Evolutionary conservation across 2,797 vertebrate genomes (phyloP), one percentile per base, ranked within the genome.

Genomic region (Arremon brunneinucha): DNA sequence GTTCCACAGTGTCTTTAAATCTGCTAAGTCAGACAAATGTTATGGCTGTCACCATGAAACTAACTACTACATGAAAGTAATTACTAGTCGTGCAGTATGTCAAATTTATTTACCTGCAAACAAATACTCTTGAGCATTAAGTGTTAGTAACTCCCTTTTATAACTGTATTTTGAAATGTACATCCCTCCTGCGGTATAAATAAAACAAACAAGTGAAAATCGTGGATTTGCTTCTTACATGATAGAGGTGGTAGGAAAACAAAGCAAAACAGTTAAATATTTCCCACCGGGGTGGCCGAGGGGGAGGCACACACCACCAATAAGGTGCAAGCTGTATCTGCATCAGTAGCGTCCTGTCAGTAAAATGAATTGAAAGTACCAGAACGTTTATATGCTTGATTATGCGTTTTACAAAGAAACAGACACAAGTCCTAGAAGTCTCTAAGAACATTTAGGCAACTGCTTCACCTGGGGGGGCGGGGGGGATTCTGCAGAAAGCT

Each of bases 51-150:
- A 94, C 75, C 83, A 93, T 87, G 83, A 97, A 96, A 95, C 93
- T 94, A 96, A 93, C 64, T 90, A 72, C 69, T 95, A 95, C 65
- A 87, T 34, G 79, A 77, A 93, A 80, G 50, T 93, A 96, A 94
- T 93, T 96, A 94, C 84, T 43, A 96, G 87, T 85, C 90, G 69
- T 20, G 46, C 75, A 93, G 52, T 75, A 89, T 76, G 89, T 87
- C 91, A 95, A 70, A 90, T 77, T 64, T 95, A 96, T 97, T 96
- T 96, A 97, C 85, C 84, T 96, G 94, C 93, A 96, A 95, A 96
- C 93, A 95, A 97, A 95, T 92, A 95, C 39, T 91, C 79, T 89
- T 89, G 90, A 90, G 87, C 83, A 95, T 92, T 93, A 90, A 93
- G 83, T 67, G 62, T 81, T 83, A 96, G 72, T 76, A 89, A 95